Conservation (phyloP, 2,113 vertebrate genomes). For the Callocephalon fimbriatum region DNA sequence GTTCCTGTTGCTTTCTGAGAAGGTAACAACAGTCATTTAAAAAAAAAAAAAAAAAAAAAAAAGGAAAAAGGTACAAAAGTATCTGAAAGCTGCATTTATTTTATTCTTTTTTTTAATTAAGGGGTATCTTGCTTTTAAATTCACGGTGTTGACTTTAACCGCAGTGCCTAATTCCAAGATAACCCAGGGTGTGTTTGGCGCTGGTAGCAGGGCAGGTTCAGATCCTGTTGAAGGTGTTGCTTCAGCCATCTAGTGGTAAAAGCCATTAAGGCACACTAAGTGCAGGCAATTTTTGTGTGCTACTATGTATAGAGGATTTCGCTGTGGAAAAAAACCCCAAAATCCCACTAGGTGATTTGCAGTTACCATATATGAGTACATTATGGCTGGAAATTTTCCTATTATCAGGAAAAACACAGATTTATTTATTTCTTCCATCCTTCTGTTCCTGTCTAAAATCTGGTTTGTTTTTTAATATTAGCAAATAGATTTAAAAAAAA, state of each 20-base stretch:
- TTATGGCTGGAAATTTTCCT: background rate
- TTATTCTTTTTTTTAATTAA: background rate
- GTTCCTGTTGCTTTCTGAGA: background rate
- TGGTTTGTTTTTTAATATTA: background rate
- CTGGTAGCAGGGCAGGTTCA: fast-evolving
- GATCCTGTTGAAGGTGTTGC: background rate
- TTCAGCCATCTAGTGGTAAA: slow-evolving; percentile 4
- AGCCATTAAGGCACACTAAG: background rate
- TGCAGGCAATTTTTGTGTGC: fast-evolving
- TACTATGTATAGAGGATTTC: fast-evolving
- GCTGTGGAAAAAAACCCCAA: fast-evolving
- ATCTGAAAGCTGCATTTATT: background rate
- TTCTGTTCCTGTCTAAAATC: background rate
- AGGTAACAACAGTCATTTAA: fast-evolving
- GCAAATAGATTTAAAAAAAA: background rate
- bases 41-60: background rate
- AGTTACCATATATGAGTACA: background rate
- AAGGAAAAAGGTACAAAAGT: too few species aligned
- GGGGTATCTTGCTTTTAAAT: background rate
- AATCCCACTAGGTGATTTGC: background rate
- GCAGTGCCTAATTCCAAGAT: too few species aligned
- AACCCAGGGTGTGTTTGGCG: background rate
- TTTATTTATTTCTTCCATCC: background rate
- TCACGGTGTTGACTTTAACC: too few species aligned
- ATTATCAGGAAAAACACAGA: background rate